phyloP scores from a whole-genome alignment of 2,888 invertebrate genomes.

The Clistopyga incitator region DNA sequence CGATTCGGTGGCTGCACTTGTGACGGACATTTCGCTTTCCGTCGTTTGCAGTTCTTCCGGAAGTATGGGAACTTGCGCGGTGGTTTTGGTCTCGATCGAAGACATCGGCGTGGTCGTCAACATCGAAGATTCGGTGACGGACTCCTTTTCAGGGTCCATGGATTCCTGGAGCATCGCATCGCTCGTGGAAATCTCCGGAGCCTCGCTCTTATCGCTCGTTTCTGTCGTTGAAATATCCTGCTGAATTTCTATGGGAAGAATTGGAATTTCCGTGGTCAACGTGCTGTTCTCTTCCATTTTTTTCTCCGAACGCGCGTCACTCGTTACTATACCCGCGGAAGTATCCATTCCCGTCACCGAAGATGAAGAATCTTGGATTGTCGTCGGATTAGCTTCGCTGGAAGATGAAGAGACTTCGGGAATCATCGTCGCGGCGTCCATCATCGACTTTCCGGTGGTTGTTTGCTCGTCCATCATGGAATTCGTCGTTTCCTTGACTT shows the following conservation, averaged over 20 bases:
- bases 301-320: conserved; percentile 64
- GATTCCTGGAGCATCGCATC: conserved; percentile 49
- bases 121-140: conserved; percentile 46
- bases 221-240: conserved; percentile 79
- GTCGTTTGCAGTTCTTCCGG: conserved; percentile 82
- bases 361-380: conserved; percentile 21
- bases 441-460: conserved; percentile 56
- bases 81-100: conserved; percentile 78
- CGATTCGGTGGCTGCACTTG: conserved; percentile 71
- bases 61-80: conserved; percentile 79
- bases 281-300: conserved; percentile 74
- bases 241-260: conserved; percentile 81
- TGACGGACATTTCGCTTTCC: conserved; percentile 77
- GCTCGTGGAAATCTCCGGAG: conserved; percentile 60
- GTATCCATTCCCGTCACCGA: conserved; percentile 44
- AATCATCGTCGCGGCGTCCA: conserved; percentile 36
- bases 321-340: conserved; percentile 6
- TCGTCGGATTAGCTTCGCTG: conserved; percentile 22
- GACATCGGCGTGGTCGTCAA: conserved; percentile 68
- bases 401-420: conserved; percentile 48
- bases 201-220: conserved; percentile 68
- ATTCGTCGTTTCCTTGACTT: conserved; percentile 44
- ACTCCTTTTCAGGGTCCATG: conserved; percentile 58
- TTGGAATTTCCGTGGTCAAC: conserved; percentile 80
- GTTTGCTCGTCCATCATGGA: conserved; percentile 17